Conservation (phyloP, 2,888 invertebrate species). For the Cryptophagus acutangulus region DNA sequence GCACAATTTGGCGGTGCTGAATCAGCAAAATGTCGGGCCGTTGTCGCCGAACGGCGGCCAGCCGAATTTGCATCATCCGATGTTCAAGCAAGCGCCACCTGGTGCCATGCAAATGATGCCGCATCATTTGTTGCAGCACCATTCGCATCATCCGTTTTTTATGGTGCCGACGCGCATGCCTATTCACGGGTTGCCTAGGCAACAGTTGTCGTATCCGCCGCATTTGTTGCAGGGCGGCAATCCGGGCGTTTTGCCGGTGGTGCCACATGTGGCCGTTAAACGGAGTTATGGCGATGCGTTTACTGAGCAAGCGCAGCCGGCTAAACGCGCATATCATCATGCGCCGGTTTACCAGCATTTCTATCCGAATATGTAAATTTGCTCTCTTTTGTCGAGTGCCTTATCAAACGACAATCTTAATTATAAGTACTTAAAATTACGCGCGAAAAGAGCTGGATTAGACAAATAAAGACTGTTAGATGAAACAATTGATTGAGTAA, state of each 20-base stretch:
- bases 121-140: constrained; percentile 36
- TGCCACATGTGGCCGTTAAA: constrained; percentile 43
- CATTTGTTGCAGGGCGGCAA: constrained; percentile 31
- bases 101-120: constrained; percentile 40
- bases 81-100: constrained; percentile 19
- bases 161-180: constrained; percentile 32
- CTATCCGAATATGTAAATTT: constrained; percentile 43
- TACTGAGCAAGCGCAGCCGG: constrained; percentile 39
- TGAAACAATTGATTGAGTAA: constrained; percentile 11
- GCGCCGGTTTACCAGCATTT: constrained; percentile 45
- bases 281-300: constrained; percentile 47
- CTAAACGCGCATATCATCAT: constrained; percentile 42
- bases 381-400: background rate
- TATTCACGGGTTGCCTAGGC: constrained; percentile 28
- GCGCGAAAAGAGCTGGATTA: no score
- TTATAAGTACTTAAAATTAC: no score
- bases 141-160: constrained; percentile 47
- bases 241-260: constrained; percentile 36
- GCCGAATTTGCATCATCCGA: constrained; percentile 38
- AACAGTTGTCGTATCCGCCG: constrained; percentile 30
- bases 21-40: constrained; percentile 29
- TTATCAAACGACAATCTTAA: no score
- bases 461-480: no score
- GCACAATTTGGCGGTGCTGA: constrained; percentile 44
- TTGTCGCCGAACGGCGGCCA: constrained; percentile 23